Evolutionary conservation across 1,140 invertebrate species (phyloP).

Genomic region (Drosophila albomicans): DNA sequence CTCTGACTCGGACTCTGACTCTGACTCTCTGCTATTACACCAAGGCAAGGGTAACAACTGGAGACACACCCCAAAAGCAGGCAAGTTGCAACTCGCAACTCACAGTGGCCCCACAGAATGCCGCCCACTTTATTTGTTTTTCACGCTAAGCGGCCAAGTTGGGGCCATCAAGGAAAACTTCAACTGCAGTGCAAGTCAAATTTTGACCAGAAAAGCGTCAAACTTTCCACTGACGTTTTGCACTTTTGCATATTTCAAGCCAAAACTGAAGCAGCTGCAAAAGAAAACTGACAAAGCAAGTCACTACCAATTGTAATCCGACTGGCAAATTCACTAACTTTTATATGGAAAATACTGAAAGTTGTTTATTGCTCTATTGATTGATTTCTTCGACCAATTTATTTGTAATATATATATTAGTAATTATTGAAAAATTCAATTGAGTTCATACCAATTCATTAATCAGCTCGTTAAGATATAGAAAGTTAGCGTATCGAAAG

Average conservation of each 20-base stretch:
- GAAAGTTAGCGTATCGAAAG: background rate
- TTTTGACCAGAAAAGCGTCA: constrained; percentile 80
- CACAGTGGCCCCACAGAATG: background rate
- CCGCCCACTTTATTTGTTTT: constrained; percentile 75
- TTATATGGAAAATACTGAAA: too few relatives aligned
- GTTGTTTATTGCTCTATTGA: too few relatives aligned
- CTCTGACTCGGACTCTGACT: background rate
- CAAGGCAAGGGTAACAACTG: too few relatives aligned
- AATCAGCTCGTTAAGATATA: background rate
- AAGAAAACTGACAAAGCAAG: constrained; percentile 36
- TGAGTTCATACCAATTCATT: background rate
- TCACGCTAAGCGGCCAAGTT: constrained; percentile 74
- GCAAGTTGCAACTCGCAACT: constrained; percentile 18
- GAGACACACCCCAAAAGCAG: background rate
- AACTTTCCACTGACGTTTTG: constrained; percentile 72
- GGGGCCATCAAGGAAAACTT: constrained; percentile 79
- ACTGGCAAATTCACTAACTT: constrained; percentile 27
- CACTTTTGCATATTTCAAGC: constrained; percentile 81
- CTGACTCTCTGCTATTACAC: constrained; percentile 19
- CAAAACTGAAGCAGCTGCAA: constrained; percentile 48
- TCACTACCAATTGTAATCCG: background rate
- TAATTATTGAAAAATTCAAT: too few relatives aligned
- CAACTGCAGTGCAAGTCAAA: constrained; percentile 81
- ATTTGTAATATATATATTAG: too few relatives aligned
- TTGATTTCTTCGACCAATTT: too few relatives aligned